Percentiles rank a stretch among this genome's conserved stretches.
Conservation (phyloP, 2,113 vertebrate genomes). For the Natator depressus region DNA sequence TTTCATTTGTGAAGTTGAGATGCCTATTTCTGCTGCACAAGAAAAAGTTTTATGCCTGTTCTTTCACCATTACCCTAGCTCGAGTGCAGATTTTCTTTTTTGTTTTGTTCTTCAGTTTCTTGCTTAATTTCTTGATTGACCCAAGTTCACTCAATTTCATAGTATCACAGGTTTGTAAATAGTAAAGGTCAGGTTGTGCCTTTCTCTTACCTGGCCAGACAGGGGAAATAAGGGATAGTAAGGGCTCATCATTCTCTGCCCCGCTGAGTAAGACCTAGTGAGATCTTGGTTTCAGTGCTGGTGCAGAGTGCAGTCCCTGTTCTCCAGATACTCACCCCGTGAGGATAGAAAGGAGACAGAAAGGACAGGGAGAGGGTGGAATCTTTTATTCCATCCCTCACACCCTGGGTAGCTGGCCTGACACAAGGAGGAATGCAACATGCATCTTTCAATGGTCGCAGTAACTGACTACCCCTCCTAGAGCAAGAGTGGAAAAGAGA, state of each 20-base stretch:
- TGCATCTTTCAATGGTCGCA: background rate
- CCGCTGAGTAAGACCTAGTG: background rate
- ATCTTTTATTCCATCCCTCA: background rate
- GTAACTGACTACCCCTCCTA: background rate
- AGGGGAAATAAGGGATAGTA: background rate
- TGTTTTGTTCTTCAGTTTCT: background rate
- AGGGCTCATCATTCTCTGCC: background rate
- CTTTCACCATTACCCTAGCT: background rate
- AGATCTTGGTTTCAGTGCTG: background rate
- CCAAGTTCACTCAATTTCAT: slow-evolving; percentile 7
- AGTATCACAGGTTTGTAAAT: background rate
- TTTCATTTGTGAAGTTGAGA: background rate
- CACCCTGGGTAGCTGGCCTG: background rate
- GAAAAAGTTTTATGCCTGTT: background rate
- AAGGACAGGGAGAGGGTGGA: background rate
- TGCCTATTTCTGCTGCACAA: background rate
- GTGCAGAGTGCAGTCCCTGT: background rate
- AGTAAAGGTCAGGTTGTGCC: background rate
- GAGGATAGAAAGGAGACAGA: background rate
- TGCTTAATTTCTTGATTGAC: slow-evolving; percentile 56
- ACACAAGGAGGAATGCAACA: background rate
- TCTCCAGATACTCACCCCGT: background rate
- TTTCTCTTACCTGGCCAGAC: background rate
- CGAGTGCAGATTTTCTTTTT: background rate
- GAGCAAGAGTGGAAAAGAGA: background rate